Evolutionary conservation across 2,888 invertebrate genomes (phyloP).

Genomic region (Plagodis dolabraria): DNA sequence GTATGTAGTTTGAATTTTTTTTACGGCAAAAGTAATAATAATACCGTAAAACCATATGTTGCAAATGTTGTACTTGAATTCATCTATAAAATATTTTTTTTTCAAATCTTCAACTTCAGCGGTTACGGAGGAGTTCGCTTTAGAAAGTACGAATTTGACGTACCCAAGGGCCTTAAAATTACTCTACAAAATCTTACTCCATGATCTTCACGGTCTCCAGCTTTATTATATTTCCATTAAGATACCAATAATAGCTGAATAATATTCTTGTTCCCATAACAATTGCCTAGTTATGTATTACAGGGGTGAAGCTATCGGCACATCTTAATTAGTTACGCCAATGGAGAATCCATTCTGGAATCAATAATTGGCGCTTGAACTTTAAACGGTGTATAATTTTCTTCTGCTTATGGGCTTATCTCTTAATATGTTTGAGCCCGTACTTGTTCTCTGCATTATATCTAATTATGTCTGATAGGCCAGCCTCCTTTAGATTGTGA

Average conservation of each 20-base stretch:
- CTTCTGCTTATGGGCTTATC: constrained; percentile 1
- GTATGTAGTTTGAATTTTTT: too few relatives aligned
- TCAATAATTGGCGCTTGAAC: constrained; percentile 14
- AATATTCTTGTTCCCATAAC: constrained; percentile 63
- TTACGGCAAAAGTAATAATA: too few relatives aligned
- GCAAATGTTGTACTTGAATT: too few relatives aligned
- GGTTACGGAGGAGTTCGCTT: too few relatives aligned
- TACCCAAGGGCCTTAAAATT: too few relatives aligned
- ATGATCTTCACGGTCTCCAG: constrained; percentile 80
- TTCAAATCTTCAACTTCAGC: too few relatives aligned
- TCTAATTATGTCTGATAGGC: too few relatives aligned
- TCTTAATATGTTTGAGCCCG: neutral
- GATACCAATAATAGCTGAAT: constrained; percentile 77
- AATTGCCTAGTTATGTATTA: constrained; percentile 23
- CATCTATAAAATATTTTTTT: too few relatives aligned
- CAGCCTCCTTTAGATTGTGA: too few relatives aligned
- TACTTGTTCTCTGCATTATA: too few relatives aligned
- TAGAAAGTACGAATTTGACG: too few relatives aligned
- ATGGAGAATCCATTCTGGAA: constrained; percentile 32
- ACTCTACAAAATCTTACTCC: constrained; percentile 77
- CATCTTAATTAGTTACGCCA: constrained; percentile 58
- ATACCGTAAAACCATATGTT: too few relatives aligned
- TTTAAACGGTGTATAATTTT: constrained; percentile 9
- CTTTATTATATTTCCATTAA: constrained; percentile 81
- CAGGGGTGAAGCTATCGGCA: constrained; percentile 48